Evolutionary conservation across 1,140 invertebrate species (phyloP).

Genomic region (Leguminivora glycinivorella): DNA sequence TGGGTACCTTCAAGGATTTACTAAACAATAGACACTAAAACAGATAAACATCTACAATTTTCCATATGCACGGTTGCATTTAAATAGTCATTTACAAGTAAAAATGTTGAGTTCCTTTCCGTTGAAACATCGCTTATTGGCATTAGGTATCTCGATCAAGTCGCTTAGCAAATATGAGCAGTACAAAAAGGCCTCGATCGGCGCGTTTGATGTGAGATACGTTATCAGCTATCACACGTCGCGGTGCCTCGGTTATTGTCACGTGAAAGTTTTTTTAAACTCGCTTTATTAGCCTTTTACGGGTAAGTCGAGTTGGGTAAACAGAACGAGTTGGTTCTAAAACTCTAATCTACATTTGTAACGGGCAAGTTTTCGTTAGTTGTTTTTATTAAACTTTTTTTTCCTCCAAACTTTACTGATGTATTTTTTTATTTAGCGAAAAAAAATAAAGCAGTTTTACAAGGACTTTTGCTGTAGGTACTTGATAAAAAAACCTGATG

Average conservation of each 20-base stretch:
- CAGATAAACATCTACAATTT: too few species aligned
- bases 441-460: too few species aligned
- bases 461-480: not conserved
- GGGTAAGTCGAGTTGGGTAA: slow-evolving; percentile 10
- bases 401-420: not conserved
- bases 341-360: not conserved
- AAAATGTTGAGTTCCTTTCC: not conserved
- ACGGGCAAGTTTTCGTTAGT: not conserved
- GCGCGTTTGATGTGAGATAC: slow-evolving; percentile 43
- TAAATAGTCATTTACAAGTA: not conserved
- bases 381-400: not conserved
- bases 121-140: not conserved
- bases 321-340: not conserved
- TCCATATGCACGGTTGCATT: not conserved
- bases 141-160: slow-evolving; percentile 11
- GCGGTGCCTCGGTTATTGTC: slow-evolving; percentile 28
- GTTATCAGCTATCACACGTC: slow-evolving; percentile 42
- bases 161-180: slow-evolving; percentile 9
- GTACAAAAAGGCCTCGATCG: slow-evolving; percentile 29
- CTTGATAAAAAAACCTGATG: not conserved
- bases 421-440: too few species aligned
- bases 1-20: too few species aligned
- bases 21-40: too few species aligned
- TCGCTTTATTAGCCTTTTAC: slow-evolving; percentile 7
- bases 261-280: slow-evolving; percentile 20